phyloP scores from a whole-genome alignment of 2,888 invertebrate species.

The Pecten maximus region DNA sequence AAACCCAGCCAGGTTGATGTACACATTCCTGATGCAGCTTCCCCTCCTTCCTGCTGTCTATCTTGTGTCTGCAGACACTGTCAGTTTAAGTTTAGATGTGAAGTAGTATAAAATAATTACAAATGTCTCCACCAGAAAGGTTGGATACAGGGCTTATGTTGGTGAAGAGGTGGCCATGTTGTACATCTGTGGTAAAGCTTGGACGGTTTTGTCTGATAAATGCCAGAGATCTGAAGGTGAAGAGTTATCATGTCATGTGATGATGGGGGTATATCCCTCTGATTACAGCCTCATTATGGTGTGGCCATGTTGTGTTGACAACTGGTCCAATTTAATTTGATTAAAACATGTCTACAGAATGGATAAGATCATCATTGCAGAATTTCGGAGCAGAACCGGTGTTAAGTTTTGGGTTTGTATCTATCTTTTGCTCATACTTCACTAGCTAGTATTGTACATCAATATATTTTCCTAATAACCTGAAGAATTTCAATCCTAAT shows the following conservation, averaged over 20 bases:
- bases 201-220: not conserved
- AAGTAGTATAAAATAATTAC: not conserved
- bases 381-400: not conserved
- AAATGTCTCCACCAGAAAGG: not conserved
- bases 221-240: conserved; percentile 8
- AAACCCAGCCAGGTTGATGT: too few relatives aligned
- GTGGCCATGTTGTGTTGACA: conserved; percentile 33
- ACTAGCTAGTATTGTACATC: not conserved
- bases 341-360: not conserved
- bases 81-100: too few relatives aligned
- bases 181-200: not conserved
- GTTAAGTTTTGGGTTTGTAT: not conserved
- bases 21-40: too few relatives aligned
- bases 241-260: conserved; percentile 20
- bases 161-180: not conserved
- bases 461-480: not conserved
- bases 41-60: too few relatives aligned
- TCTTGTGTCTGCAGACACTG: too few relatives aligned
- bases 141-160: not conserved
- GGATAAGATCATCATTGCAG: not conserved
- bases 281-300: not conserved
- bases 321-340: not conserved
- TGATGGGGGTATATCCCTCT: not conserved
- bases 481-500: conserved; percentile 7
- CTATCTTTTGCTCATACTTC: not conserved